A percentile compares a stretch with the other conserved stretches of the same genome.
These are phyloP conservation scores for Galemys pyrenaicus DNA, from an alignment of 2,113 vertebrate species.

Conservation along the genomic window DNA sequence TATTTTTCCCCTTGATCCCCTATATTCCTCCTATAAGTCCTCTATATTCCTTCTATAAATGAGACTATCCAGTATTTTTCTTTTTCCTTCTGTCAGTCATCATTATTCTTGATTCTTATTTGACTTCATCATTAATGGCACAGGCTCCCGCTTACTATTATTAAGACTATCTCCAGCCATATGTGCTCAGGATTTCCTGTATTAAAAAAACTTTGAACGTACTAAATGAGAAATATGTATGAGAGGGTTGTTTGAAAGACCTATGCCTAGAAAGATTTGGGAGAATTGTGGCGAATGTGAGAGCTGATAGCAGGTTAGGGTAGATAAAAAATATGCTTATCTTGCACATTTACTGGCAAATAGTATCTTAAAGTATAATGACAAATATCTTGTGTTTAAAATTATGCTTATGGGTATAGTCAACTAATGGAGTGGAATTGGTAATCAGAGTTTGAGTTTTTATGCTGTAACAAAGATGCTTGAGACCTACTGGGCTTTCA, in stretches of 20 bases:
- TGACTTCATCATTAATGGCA: neutral
- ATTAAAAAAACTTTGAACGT: neutral
- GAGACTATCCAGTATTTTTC: too few relatives aligned
- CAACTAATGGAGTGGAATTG: neutral
- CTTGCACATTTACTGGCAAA: neutral
- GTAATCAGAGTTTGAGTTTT: neutral
- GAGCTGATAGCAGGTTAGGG: neutral
- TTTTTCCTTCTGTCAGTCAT: too few relatives aligned
- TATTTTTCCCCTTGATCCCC: too few relatives aligned
- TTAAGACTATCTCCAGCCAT: neutral
- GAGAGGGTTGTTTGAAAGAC: neutral
- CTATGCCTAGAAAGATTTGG: neutral
- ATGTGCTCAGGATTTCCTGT: neutral
- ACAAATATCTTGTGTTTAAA: neutral
- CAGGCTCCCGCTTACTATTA: neutral
- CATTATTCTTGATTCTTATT: neutral
- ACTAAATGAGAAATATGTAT: neutral
- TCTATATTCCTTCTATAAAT: too few relatives aligned
- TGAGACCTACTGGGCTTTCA: neutral
- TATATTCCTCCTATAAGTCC: too few relatives aligned
- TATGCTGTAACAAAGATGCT: neutral
- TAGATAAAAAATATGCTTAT: neutral
- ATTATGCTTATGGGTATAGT: accelerated
- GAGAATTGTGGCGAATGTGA: neutral
- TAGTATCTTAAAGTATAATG: neutral